Evolutionary conservation across 2,113 vertebrate genomes (phyloP), one percentile per base, ranked within the genome.

Genomic region (Pituophis catenifer): DNA sequence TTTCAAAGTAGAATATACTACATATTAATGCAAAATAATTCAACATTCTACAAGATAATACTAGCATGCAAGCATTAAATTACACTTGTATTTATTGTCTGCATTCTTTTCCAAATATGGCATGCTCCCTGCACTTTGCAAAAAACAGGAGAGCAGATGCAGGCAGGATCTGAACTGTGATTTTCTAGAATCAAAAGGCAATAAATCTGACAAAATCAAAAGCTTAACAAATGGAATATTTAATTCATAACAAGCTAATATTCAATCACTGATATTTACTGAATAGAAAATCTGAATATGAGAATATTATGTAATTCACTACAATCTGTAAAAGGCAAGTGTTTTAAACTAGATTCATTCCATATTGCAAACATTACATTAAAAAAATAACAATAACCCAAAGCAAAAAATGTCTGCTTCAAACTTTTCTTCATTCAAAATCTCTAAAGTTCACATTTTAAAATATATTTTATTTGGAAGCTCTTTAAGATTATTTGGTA

Each of bases 71-170:
- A 98, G 97, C 94, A 95, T 97, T 96, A 96, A 57, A 0, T 97
- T 96, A 97, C 97, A 93, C 94, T 97, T 95, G 92, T 87, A 92
- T 90, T 95, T 97, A 97, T 95, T 97, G 95, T 97, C 96, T 93
- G 97, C 97, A 98, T 98, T 98, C 97, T 97, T 98, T 94, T 96
- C 98, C 98, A 98, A 98, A 98, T 98, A 98, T 95, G 97, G 98
- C 94, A 95, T 92, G 55, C 48, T 53, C 33, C 91, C 94, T 95
- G 94, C 91, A 93, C 12, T 92, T 96, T 94, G 93, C 38, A 94
- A 93, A 97, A 0, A 62, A 59, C 50, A 95, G 93, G 90, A 93
- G 94, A 89, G 89, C 29, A 85, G 59, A 1, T 92, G 55, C 57
- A 57, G 8, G 50, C 7, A 88, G n/a, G 75, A 93, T 65, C 93